Evolutionary conservation across 2,113 vertebrate species (phyloP).

Genomic region (Melanerpes formicivorus): DNA sequence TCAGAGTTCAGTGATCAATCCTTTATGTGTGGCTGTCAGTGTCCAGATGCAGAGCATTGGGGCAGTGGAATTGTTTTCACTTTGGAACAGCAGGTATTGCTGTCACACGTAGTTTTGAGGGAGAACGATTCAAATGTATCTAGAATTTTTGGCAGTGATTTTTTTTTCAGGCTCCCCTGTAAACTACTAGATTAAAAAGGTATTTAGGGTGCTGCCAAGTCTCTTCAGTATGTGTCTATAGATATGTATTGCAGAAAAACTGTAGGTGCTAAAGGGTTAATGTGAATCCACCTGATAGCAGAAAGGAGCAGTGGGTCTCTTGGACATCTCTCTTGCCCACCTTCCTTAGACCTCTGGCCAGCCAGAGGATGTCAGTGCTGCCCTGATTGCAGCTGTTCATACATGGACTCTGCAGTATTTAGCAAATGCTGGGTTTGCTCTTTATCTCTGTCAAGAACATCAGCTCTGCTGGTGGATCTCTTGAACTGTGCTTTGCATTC

Average conservation of each 20-base stretch:
- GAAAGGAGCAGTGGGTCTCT: neutral
- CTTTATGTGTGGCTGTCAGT: neutral
- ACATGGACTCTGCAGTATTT: neutral
- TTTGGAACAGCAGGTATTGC: neutral
- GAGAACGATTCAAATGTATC: neutral
- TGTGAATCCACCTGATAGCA: neutral
- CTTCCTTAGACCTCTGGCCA: neutral
- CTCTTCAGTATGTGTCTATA: neutral
- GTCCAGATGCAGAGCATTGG: neutral
- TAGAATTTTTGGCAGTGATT: neutral
- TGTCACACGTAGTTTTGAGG: neutral
- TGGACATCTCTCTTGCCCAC: neutral
- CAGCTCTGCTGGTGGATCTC: neutral
- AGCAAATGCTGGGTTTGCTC: neutral
- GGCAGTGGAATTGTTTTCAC: neutral
- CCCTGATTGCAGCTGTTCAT: neutral
- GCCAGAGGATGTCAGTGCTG: neutral
- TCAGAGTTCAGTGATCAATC: neutral
- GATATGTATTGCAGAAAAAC: neutral
- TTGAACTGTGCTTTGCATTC: neutral
- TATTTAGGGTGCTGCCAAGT: neutral
- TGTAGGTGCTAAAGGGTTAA: neutral
- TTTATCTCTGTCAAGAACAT: neutral
- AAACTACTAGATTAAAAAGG: neutral
- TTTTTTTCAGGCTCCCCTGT: neutral